Base-by-base conservation (phyloP, 2,797 vertebrate genomes). In the Odontamblyopus lacepedii region DNA sequence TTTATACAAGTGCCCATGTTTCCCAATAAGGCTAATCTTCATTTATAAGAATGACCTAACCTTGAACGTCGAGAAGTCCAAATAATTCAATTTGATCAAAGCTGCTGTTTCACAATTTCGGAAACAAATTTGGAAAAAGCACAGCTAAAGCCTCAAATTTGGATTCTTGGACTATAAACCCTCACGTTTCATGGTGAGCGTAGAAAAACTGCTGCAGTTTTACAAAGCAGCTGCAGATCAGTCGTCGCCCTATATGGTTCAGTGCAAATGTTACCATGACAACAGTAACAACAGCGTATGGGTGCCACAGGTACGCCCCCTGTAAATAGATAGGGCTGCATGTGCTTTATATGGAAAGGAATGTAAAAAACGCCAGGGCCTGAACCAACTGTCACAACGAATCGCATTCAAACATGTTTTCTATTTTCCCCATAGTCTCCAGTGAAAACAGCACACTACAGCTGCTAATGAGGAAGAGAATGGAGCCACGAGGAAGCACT, bases 401-500 rank as follows among this genome's bases (percentile, higher is more conserved):
- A 69, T 82, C 77, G 66, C 83, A 83, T 76, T 81, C 85, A 76
- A 50, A 72, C 64, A 76, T 75, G 61, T 68, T 53, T 63, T 76
- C 69, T 72, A 69, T 72, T 74, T 66, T 73, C 70, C 80, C 68
- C 73, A 76, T 38, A 2, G 27, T 60, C 74, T 68, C 41, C 3
- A 12, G 67, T 72, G 76, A 13, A 44, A 65, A 65, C 38, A 44
- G 73, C 32, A 73, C 74, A 71, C 67, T 77, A 16, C 81, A 83
- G 83, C 79, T 75, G 83, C 27, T 85, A 79, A 79, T 83, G 72
- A 63, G 81, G 83, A 73, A 11, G 74, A 70, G 83, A 78, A 80
- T 69, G 67, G 78, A 80, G 82, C 78, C 87, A 88, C 84, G 78
- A 88, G 87, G 89, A 89, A 90, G 86, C 88, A 90, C 87, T 90